These are phyloP conservation scores for Oryzias dopingdopingensis DNA, from an alignment of 2,797 vertebrate species.

Conservation along the genomic window DNA sequence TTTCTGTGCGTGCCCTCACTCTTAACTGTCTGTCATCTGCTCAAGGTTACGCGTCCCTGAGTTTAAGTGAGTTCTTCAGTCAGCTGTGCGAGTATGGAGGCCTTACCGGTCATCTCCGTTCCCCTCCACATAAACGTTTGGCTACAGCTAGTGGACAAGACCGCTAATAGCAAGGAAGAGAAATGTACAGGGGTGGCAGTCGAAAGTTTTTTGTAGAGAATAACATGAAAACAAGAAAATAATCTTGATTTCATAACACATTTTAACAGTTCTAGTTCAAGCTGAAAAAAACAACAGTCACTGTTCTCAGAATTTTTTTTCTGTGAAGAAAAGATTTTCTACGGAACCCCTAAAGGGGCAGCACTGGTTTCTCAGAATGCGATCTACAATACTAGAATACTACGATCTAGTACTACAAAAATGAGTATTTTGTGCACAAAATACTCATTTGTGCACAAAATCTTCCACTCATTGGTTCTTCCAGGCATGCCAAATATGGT, in stretches of 20 bases:
- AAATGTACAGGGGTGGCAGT: constrained; percentile 3
- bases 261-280: constrained; percentile 29
- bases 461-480: too few species aligned
- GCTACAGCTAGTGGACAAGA: constrained; percentile 40
- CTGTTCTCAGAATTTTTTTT: constrained; percentile 4
- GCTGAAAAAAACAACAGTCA: constrained; percentile 35
- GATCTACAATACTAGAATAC: too few species aligned
- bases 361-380: too few species aligned
- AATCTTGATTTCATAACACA: constrained; percentile 22
- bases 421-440: too few species aligned
- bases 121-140: constrained; percentile 64
- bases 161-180: constrained; percentile 13
- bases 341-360: too few species aligned
- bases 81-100: constrained; percentile 51
- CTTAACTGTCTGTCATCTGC: constrained; percentile 36
- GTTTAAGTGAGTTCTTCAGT: constrained; percentile 25
- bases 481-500: too few species aligned
- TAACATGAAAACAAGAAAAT: constrained; percentile 10
- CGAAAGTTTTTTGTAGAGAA: neutral
- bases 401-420: too few species aligned
- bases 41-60: constrained; percentile 43
- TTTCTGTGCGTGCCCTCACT: constrained; percentile 17
- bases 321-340: constrained; percentile 6
- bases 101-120: constrained; percentile 63
- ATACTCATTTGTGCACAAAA: too few species aligned